Conservation (phyloP, 2,113 vertebrate genomes). For the Telmatochromis brachygnathus region DNA sequence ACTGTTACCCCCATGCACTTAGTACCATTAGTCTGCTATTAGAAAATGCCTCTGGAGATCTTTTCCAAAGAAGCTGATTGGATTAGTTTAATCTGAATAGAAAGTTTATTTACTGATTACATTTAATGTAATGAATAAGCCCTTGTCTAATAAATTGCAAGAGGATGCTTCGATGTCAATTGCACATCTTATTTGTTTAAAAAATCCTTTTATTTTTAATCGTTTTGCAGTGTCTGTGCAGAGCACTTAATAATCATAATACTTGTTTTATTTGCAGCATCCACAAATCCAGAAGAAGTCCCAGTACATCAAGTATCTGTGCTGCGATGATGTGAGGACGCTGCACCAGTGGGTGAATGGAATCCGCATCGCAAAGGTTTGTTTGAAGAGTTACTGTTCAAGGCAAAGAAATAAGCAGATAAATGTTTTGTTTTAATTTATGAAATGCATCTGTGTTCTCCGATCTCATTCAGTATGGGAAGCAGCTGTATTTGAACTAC, state of each 20-base stretch:
- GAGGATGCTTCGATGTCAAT: background rate
- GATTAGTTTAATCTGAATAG: background rate
- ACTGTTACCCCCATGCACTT: background rate
- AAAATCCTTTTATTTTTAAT: background rate
- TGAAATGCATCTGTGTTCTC: background rate
- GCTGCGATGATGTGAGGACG: slow-evolving; percentile 94
- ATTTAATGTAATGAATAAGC: background rate
- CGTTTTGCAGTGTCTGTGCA: background rate
- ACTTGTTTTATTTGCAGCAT: slow-evolving; percentile 70
- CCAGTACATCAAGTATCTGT: slow-evolving; percentile 97
- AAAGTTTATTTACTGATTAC: background rate
- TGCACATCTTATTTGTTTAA: background rate
- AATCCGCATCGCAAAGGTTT: slow-evolving; percentile 93
- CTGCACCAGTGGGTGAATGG: slow-evolving; percentile 97
- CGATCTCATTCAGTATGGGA: slow-evolving; percentile 78
- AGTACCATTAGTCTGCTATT: background rate
- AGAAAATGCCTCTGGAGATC: background rate
- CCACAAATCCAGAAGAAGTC: slow-evolving; percentile 99
- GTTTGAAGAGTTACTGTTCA: background rate
- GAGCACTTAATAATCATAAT: background rate
- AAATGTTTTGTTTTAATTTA: background rate
- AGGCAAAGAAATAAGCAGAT: background rate
- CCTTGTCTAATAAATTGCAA: background rate
- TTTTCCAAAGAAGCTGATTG: background rate
- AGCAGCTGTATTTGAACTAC: slow-evolving; percentile 91